Conservation (phyloP, 2,888 invertebrate genomes). For the Phaedon cochleariae region DNA sequence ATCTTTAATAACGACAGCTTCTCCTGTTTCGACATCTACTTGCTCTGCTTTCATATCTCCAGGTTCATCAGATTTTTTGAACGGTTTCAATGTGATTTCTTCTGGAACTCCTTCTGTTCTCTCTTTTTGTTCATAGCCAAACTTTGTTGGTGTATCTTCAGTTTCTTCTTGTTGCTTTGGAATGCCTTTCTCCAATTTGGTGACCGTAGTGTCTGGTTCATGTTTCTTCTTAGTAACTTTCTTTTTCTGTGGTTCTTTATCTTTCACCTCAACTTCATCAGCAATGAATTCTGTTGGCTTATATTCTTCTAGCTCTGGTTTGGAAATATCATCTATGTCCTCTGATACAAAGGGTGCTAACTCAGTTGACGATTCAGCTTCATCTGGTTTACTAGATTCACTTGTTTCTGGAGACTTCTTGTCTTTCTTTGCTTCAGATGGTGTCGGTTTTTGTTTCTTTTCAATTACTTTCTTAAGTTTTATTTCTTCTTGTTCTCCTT, state of each 20-base stretch:
- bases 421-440: slow-evolving; percentile 53
- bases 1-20: slow-evolving; percentile 45
- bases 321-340: slow-evolving; percentile 53
- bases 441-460: slow-evolving; percentile 56
- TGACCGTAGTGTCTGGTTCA: slow-evolving; percentile 46
- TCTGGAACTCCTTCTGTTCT: slow-evolving; percentile 52
- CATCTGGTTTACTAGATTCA: slow-evolving; percentile 42
- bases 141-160: slow-evolving; percentile 59
- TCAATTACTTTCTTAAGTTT: slow-evolving; percentile 66
- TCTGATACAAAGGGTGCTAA: slow-evolving; percentile 45
- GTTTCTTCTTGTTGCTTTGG: slow-evolving; percentile 55
- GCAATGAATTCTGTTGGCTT: slow-evolving; percentile 34
- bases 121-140: slow-evolving; percentile 55
- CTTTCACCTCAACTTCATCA: slow-evolving; percentile 44
- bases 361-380: slow-evolving; percentile 27
- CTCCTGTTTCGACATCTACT: slow-evolving; percentile 35
- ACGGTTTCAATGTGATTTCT: slow-evolving; percentile 57
- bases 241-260: slow-evolving; percentile 56
- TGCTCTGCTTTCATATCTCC: slow-evolving; percentile 44
- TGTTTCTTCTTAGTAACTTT: slow-evolving; percentile 50
- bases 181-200: slow-evolving; percentile 46
- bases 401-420: slow-evolving; percentile 14
- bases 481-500: slow-evolving; percentile 60
- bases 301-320: slow-evolving; percentile 59
- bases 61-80: slow-evolving; percentile 54